phyloP scores from a whole-genome alignment of 2,797 vertebrate species.

The Garrulus glandarius region DNA sequence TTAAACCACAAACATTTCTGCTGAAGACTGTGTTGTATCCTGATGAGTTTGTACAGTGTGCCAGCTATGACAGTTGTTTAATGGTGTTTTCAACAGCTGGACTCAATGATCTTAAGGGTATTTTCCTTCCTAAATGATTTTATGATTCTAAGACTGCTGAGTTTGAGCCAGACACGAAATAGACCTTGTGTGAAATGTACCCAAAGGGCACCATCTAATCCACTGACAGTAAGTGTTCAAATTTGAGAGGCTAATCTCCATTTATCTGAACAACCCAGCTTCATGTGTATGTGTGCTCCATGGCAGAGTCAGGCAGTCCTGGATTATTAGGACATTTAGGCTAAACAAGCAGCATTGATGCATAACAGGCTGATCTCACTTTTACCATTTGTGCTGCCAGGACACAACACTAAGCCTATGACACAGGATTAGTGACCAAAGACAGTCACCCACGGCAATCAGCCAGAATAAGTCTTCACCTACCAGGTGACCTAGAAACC shows the following conservation, averaged over 20 bases:
- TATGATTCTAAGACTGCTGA: not conserved
- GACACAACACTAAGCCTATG: not conserved
- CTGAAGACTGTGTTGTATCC: not conserved
- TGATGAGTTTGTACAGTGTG: not conserved
- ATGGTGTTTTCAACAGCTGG: not conserved
- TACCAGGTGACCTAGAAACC: not conserved
- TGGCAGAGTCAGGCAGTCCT: not conserved
- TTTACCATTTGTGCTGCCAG: not conserved
- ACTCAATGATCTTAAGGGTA: not conserved
- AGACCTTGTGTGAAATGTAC: not conserved
- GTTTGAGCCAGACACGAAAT: not conserved
- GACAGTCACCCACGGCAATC: not conserved
- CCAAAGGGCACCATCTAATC: not conserved
- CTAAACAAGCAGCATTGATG: not conserved
- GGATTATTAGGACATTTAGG: not conserved
- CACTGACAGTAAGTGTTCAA: not conserved
- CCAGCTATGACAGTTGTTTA: not conserved
- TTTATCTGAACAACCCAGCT: not conserved
- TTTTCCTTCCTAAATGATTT: not conserved
- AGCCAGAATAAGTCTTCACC: not conserved
- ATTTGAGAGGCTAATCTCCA: not conserved
- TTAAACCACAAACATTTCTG: not conserved
- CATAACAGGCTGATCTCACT: not conserved
- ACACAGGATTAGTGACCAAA: not conserved
- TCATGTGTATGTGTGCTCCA: fast-evolving